These are phyloP conservation scores for Hirudo medicinalis DNA, from an alignment of 1,140 invertebrate genomes.

Conservation along the genomic window DNA sequence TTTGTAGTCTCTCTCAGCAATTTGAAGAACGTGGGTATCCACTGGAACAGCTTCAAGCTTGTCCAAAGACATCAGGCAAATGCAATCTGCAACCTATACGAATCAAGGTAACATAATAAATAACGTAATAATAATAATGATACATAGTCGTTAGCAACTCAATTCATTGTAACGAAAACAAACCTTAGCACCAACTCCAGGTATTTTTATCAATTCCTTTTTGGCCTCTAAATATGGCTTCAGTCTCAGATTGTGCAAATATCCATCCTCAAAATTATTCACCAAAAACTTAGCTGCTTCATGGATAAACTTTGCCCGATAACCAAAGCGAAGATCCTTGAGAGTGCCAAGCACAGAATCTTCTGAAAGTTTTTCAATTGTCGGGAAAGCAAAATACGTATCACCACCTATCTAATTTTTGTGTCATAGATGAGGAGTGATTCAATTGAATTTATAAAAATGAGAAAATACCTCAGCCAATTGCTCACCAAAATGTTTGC, in stretches of 20 bases:
- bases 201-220: conserved; percentile 56
- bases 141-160: neutral
- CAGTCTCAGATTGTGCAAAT: conserved; percentile 56
- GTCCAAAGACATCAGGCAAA: conserved; percentile 87
- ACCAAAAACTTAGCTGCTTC: conserved; percentile 56
- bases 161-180: conserved; percentile 21
- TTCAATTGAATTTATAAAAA: neutral
- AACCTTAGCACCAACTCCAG: conserved; percentile 78
- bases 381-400: neutral
- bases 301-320: conserved; percentile 59
- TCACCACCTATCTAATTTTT: neutral
- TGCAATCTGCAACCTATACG: conserved; percentile 82
- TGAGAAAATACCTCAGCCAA: conserved; percentile 47
- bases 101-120: conserved; percentile 19
- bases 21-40: conserved; percentile 90
- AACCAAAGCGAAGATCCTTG: conserved; percentile 69
- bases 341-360: conserved; percentile 52
- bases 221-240: conserved; percentile 57
- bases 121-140: conserved; percentile 5
- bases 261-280: conserved; percentile 53
- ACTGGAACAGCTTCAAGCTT: conserved; percentile 79
- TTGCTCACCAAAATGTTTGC: conserved; percentile 61
- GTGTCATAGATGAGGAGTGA: neutral
- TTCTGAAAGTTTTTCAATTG: conserved; percentile 7
- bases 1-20: conserved; percentile 66